Evolutionary conservation across 30 jellyfish, hydroid and myxozoan genomes (phyloP).

Genomic region (Turritopsis rubra): DNA sequence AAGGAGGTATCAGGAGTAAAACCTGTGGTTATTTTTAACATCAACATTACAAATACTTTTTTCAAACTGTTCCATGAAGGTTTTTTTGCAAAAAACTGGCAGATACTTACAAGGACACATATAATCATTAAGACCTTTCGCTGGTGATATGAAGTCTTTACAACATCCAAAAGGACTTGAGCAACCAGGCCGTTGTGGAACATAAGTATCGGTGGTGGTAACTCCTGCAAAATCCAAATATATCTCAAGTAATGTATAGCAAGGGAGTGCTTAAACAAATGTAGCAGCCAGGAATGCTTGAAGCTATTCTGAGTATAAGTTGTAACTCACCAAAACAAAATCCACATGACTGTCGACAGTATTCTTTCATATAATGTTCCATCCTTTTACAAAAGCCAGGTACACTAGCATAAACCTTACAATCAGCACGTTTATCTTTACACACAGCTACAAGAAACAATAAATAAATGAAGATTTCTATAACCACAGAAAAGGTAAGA

Average conservation of each 20-base stretch:
- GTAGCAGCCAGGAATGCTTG: neutral
- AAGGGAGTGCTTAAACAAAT: neutral
- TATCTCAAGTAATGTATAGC: neutral
- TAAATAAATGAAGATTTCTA: too few species aligned
- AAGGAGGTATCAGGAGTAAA: too few species aligned
- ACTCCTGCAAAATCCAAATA: neutral
- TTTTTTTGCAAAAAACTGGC: too few species aligned
- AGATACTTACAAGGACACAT: conserved; percentile 32
- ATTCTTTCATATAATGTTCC: conserved; percentile 42
- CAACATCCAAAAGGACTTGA: conserved; percentile 34
- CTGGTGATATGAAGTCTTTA: conserved; percentile 12
- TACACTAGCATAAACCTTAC: neutral
- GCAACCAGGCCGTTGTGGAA: conserved; percentile 43
- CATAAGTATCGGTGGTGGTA: neutral
- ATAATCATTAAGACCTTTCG: conserved; percentile 21
- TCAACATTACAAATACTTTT: too few species aligned
- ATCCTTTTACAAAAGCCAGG: conserved; percentile 13
- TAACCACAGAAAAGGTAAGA: neutral
- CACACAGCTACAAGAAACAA: conserved; percentile 17
- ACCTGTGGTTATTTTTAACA: too few species aligned
- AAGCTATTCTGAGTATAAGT: neutral
- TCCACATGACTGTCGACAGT: conserved; percentile 57
- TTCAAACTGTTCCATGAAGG: too few species aligned
- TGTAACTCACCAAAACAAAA: conserved; percentile 26
- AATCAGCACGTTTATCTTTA: conserved; percentile 12